Evolutionary conservation across 2,797 vertebrate species (phyloP).

Genomic region (Bothrops alternatus): DNA sequence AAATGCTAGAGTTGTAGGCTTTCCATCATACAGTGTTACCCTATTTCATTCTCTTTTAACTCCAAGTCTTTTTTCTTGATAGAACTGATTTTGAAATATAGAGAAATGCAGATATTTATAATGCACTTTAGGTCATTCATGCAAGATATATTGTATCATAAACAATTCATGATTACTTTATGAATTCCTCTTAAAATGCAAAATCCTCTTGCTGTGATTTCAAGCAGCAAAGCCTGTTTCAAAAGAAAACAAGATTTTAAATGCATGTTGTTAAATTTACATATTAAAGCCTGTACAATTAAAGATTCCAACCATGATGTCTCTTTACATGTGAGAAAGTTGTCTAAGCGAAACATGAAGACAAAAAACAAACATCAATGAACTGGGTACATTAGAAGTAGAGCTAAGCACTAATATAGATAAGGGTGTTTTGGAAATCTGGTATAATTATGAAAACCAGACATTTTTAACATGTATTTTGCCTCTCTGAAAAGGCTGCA

Average conservation of each 20-base stretch:
- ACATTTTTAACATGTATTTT: not conserved
- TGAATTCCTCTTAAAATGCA: not conserved
- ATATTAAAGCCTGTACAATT: not conserved
- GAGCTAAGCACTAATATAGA: not conserved
- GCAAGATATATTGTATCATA: not conserved
- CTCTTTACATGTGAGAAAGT: not conserved
- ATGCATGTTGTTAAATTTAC: not conserved
- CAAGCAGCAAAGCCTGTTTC: not conserved
- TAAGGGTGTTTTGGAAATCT: not conserved
- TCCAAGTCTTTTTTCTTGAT: constrained; percentile 38
- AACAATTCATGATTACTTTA: not conserved
- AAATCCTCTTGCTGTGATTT: not conserved
- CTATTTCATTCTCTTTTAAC: not conserved
- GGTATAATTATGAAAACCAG: not conserved
- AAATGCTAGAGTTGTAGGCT: constrained; percentile 18
- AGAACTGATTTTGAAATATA: constrained; percentile 52
- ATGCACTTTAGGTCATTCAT: not conserved
- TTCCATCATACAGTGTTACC: not conserved
- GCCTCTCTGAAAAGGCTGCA: not conserved
- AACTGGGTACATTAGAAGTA: not conserved
- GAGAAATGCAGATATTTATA: not conserved
- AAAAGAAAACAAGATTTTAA: not conserved
- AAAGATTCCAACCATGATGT: not conserved
- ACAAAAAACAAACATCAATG: not conserved
- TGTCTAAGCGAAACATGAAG: not conserved